Percentiles rank a stretch among this genome's conserved stretches.
phyloP scores from a whole-genome alignment of 2,888 invertebrate genomes.

The Ormia ochracea region DNA sequence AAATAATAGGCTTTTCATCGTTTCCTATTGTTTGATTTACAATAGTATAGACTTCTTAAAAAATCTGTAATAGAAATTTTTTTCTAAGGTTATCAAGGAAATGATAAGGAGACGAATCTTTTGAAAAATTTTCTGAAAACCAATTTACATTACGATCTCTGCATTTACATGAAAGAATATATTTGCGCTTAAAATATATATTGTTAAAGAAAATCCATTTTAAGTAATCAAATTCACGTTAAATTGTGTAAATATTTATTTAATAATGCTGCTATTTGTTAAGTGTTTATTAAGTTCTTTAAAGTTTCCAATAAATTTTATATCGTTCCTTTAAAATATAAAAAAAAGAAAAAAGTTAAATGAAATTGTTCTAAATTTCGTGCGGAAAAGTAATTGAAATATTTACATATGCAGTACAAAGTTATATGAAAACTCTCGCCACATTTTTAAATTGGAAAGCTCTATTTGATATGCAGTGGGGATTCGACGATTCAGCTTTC shows the following conservation, averaged over 20 bases:
- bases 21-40: too few relatives aligned
- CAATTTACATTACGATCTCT: too few relatives aligned
- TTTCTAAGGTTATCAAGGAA: too few relatives aligned
- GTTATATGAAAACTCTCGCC: not conserved
- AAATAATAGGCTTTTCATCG: too few relatives aligned
- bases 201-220: not conserved
- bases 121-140: too few relatives aligned
- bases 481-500: slow-evolving; percentile 8
- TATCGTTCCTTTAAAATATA: not conserved
- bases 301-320: not conserved
- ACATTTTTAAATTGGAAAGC: not conserved
- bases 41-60: too few relatives aligned
- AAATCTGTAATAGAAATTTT: too few relatives aligned
- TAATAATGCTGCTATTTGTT: slow-evolving; percentile 14
- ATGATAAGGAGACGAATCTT: too few relatives aligned
- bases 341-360: slow-evolving; percentile 17
- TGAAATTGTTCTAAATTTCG: slow-evolving; percentile 23
- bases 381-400: slow-evolving; percentile 31
- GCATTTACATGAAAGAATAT: not conserved
- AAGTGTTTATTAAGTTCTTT: not conserved
- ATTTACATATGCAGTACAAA: not conserved
- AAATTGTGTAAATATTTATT: not conserved
- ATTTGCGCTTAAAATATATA: too few relatives aligned
- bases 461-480: not conserved
- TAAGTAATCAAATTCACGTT: not conserved